Conservation (phyloP, 2,113 vertebrate species). For the Ailurus styani region DNA sequence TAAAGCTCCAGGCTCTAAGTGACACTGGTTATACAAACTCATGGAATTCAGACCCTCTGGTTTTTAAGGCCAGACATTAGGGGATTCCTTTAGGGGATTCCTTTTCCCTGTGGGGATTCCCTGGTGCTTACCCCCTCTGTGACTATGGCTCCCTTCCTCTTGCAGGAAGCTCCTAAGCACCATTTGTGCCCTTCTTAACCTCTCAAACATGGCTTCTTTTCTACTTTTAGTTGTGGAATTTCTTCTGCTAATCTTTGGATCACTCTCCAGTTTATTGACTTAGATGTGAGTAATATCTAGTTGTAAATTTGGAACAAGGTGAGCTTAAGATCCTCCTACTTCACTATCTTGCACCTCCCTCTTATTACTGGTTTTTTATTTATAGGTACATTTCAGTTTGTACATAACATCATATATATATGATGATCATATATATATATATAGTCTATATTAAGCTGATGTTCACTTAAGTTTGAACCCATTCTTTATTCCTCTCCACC, state of each 20-base stretch:
- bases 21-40: background rate
- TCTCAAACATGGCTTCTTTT: background rate
- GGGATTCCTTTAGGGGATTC: background rate
- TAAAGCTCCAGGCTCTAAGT: background rate
- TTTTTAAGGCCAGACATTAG: background rate
- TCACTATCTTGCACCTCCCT: background rate
- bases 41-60: background rate
- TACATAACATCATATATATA: background rate
- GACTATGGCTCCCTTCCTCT: background rate
- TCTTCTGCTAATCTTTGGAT: background rate
- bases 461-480: too few relatives aligned
- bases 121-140: background rate
- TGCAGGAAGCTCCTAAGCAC: background rate
- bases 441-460: too few relatives aligned
- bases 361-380: background rate
- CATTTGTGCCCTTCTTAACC: background rate
- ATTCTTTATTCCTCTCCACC: too few relatives aligned
- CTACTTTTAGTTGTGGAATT: background rate
- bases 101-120: background rate
- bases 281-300: background rate
- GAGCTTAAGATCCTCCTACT: background rate
- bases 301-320: background rate
- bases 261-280: background rate
- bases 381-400: background rate
- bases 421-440: too few relatives aligned